Evolutionary conservation across 2,797 vertebrate genomes (phyloP), one percentile per base, ranked within the genome.

Genomic region (Pseudopleuronectes americanus): DNA sequence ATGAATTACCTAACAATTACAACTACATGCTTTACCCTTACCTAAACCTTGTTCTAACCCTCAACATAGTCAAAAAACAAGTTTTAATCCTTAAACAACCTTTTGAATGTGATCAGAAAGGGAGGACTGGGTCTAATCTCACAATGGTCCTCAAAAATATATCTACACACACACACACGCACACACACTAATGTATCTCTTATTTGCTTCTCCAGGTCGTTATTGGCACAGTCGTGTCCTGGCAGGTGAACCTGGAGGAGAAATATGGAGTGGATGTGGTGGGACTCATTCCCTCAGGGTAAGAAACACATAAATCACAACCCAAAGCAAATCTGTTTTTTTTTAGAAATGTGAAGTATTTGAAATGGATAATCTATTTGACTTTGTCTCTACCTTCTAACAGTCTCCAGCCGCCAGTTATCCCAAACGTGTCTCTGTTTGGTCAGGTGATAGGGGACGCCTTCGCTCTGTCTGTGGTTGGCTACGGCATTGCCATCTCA

Each of bases 401-500:
- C 68, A 99, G 97, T 77, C 88, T 99, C 82, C 92, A 94, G 81
- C 74, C 95, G 0, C 97, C 97, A 0, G 80, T 84, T 64, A 43
- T 70, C 22, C 98, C 98, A 33, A 67, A 31, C 0, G 0, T 68
- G 51, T 89, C 82, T 49, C 81, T 96, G 62, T 96, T 99, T 33
- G 66, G 88, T 33, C 85, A 90, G 52, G 90, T 98, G 62, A 85
- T 92, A 0, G 97, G 97, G 12, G 97, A 97, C 0, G 97, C 97
- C 48, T 99, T 99, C 0, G 95, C 98, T 78, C 93, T 99, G 3
- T 89, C 97, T 0, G 94, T 99, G 63, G 97, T 99, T 5, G 96
- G 97, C 23, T 99, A 98, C 0, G 97, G 96, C 77, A 96, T 99
- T n/a, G 96, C 96, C 81, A 97, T 99, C 88, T 99, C 98, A 0